Conservation (phyloP, 1,140 invertebrate genomes). For the Eulimnadia texana region DNA sequence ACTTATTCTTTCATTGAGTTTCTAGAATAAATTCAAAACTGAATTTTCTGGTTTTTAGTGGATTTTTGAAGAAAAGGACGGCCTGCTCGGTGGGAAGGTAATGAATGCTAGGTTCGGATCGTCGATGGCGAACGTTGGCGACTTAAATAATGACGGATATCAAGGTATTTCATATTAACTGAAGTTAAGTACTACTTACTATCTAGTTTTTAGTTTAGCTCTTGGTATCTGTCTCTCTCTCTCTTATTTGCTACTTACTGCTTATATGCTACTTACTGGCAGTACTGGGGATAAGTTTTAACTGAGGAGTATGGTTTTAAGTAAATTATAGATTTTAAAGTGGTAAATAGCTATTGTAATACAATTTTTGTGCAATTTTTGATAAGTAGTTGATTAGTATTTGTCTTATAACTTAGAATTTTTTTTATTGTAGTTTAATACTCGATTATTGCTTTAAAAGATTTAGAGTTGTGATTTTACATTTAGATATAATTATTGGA, state of each 20-base stretch:
- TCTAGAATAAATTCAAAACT: not conserved
- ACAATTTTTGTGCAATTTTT: too few relatives aligned
- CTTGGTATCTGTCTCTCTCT: too few relatives aligned
- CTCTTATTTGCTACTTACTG: too few relatives aligned
- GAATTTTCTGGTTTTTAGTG: not conserved
- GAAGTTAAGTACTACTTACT: not conserved
- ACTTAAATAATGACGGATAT: slow-evolving; percentile 35
- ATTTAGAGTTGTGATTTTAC: not conserved
- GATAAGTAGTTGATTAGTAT: too few relatives aligned
- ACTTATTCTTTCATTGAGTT: too few relatives aligned
- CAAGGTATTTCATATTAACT: slow-evolving; percentile 23
- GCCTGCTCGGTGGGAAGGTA: slow-evolving; percentile 18
- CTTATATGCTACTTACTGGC: too few relatives aligned
- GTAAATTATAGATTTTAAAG: too few relatives aligned
- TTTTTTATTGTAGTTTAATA: too few relatives aligned
- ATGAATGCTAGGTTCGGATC: slow-evolving; percentile 31
- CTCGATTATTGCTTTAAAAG: not conserved
- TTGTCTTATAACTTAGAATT: too few relatives aligned
- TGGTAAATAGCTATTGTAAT: too few relatives aligned
- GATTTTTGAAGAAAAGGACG: not conserved
- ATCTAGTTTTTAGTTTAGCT: not conserved
- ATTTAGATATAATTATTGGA: slow-evolving; percentile 35
- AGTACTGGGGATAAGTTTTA: too few relatives aligned
- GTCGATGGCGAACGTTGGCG: slow-evolving; percentile 30
- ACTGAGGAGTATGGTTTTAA: too few relatives aligned